Conservation (phyloP, 2,888 invertebrate species). For the Endotricha flammealis region DNA sequence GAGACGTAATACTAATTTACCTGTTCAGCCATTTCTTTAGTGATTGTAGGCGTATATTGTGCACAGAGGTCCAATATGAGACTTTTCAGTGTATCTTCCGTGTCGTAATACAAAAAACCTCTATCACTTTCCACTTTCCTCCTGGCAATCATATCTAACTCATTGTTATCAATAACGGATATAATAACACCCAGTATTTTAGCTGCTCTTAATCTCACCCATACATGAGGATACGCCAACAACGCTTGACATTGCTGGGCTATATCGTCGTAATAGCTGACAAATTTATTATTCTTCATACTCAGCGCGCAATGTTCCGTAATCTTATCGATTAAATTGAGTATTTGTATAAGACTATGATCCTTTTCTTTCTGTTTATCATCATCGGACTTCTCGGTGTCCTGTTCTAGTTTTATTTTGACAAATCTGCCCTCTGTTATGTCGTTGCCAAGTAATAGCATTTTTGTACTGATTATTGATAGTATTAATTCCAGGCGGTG, state of each 20-base stretch:
- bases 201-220: conserved; percentile 89
- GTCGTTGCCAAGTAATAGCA: conserved; percentile 68
- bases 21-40: conserved; percentile 86
- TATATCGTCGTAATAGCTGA: conserved; percentile 75
- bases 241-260: conserved; percentile 83
- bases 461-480: conserved; percentile 75
- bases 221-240: conserved; percentile 89
- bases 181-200: conserved; percentile 87
- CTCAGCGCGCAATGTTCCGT: conserved; percentile 80
- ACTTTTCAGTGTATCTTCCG: conserved; percentile 80
- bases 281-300: conserved; percentile 69
- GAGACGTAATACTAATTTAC: conserved; percentile 37
- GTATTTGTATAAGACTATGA: conserved; percentile 85
- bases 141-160: conserved; percentile 72
- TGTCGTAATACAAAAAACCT: conserved; percentile 81
- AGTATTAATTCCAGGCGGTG: conserved; percentile 79
- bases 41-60: conserved; percentile 83
- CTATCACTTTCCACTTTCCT: conserved; percentile 52
- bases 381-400: conserved; percentile 64
- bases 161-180: conserved; percentile 78
- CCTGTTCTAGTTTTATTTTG: conserved; percentile 62
- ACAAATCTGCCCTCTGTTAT: conserved; percentile 80
- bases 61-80: conserved; percentile 86
- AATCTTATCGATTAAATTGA: conserved; percentile 84
- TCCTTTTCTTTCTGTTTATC: conserved; percentile 82